These are phyloP conservation scores for Steinernema khuongi DNA, from an alignment of 1,140 invertebrate species.

Conservation along the genomic window DNA sequence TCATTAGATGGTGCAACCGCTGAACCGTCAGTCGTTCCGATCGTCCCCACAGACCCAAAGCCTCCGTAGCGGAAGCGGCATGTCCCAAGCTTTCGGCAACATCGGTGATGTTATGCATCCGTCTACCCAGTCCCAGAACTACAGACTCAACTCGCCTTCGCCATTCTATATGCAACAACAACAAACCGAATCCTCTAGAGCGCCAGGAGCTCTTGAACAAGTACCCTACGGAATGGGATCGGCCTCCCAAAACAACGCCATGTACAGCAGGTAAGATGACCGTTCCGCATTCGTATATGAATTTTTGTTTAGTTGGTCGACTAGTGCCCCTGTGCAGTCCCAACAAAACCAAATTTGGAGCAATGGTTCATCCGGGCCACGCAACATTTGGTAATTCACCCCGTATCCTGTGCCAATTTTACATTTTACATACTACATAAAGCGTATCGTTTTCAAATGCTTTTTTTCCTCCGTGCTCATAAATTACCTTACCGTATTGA, in stretches of 20 bases:
- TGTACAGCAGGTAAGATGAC: neutral
- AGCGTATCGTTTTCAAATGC: too few relatives aligned
- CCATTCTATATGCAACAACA: neutral
- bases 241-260: neutral
- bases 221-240: neutral
- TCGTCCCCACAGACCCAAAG: neutral
- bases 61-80: neutral
- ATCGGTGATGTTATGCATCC: neutral
- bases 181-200: neutral
- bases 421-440: neutral
- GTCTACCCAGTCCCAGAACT: neutral
- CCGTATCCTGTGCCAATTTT: neutral
- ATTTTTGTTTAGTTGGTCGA: neutral
- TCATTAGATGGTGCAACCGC: neutral
- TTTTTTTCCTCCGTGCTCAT: too few relatives aligned
- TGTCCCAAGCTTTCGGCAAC: neutral
- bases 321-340: neutral
- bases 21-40: neutral
- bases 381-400: conserved; percentile 1
- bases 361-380: neutral
- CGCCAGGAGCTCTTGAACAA: neutral
- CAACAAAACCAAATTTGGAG: neutral
- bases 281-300: neutral
- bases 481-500: too few relatives aligned
- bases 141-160: too few relatives aligned